Evolutionary conservation across 2,113 vertebrate species (phyloP), one percentile per base, ranked within the genome.

Genomic region (Empidonax alnorum): DNA sequence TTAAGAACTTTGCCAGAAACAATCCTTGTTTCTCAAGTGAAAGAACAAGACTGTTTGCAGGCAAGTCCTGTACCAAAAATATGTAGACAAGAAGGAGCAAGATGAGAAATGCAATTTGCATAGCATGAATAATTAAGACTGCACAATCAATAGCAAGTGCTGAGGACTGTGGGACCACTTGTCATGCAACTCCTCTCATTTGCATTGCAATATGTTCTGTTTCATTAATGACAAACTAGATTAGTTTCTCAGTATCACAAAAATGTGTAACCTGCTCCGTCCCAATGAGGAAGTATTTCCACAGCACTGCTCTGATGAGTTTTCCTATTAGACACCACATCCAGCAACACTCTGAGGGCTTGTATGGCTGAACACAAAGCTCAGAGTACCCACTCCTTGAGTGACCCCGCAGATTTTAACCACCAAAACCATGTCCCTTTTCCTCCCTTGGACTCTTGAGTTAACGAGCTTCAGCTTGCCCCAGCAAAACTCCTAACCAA

Each of bases 91-190:
- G 87, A 94, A 96, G 55, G 53, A 96, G 63, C 81, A 94, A 84
- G 96, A 97, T 91, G 94, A 96, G 88, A 96, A 97, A 84, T 92
- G 63, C 52, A 90, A 97, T 94, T 97, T 96, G 93, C 93, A 93
- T 94, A 91, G 53, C 93, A 93, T 96, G 93, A 96, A 96, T 97
- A 94, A 94, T 94, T 86, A 90, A 96, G 89, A 42, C 42, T 35
- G 62, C 49, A 94, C 69, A 93, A 95, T 92, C 85, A 92, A 96
- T 84, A 94, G 82, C 65, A 83, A 96, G 68, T 53, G 75, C 42
- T 25, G 53, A 92, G 77, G 66, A 91, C 89, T 96, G 74, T 71
- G 89, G 85, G 95, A 94, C 82, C 87, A 93, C 92, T 96, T 92
- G 77, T 94, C 91, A 94, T 72, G 85, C 75, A 92, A 72, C 67